Conservation (phyloP, 2,797 vertebrate genomes). For the Varecia variegata region DNA sequence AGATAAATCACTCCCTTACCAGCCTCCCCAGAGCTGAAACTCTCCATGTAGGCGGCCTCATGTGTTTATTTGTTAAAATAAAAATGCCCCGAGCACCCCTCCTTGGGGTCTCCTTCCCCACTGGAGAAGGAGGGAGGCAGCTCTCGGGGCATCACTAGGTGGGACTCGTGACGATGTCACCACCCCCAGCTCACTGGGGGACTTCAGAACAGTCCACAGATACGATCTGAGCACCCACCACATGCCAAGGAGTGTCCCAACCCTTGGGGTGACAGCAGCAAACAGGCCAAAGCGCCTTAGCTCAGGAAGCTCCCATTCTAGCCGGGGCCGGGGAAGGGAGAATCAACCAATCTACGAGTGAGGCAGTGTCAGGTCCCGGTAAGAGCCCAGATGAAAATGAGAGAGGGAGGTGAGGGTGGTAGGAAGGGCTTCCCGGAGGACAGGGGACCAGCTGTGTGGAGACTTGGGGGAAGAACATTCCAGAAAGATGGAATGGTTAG, state of each 20-base stretch:
- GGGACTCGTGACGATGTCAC: too few species aligned
- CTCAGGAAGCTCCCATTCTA: neutral
- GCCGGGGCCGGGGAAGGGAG: neutral
- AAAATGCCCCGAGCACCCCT: neutral
- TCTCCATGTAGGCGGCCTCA: accelerated
- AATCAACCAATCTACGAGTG: too few species aligned
- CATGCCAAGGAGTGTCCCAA: neutral
- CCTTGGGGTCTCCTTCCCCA: accelerated
- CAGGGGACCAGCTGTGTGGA: too few species aligned
- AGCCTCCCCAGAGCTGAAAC: neutral
- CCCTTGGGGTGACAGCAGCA: accelerated
- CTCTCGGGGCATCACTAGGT: accelerated
- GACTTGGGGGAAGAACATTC: neutral
- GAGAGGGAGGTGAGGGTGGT: neutral
- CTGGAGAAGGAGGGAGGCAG: neutral
- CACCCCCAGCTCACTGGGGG: accelerated
- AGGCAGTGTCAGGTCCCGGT: accelerated
- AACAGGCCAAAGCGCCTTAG: neutral
- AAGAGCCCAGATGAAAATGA: too few species aligned
- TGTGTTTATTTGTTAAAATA: neutral
- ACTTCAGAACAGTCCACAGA: neutral
- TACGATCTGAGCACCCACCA: neutral
- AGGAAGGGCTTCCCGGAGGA: too few species aligned
- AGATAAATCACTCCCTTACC: neutral
- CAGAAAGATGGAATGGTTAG: neutral